These are phyloP conservation scores for Porites lutea DNA, from an alignment of 64 coral and sea anemone species.

Conservation along the genomic window DNA sequence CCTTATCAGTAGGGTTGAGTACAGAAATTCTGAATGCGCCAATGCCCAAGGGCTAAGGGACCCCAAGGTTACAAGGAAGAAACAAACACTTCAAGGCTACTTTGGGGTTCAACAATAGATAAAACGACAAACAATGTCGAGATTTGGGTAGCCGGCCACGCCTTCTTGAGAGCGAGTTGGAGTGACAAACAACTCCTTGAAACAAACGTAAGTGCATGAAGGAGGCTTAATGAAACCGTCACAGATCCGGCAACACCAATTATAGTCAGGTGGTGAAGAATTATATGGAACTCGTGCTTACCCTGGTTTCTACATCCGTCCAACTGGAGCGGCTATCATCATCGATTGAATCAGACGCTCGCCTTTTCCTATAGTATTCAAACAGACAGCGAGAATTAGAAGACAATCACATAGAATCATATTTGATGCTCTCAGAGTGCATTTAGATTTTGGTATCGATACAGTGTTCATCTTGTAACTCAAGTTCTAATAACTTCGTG, in stretches of 20 bases:
- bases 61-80: too few relatives aligned
- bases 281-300: background rate
- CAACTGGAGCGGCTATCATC: conserved; percentile 60
- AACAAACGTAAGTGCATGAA: background rate
- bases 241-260: background rate
- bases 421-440: background rate
- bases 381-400: background rate
- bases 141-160: too few relatives aligned
- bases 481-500: too few relatives aligned
- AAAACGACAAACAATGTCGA: too few relatives aligned
- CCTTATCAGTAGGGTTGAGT: too few relatives aligned
- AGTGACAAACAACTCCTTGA: too few relatives aligned
- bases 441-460: background rate
- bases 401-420: background rate
- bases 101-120: too few relatives aligned
- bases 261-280: background rate
- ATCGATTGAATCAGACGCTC: conserved; percentile 55
- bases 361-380: conserved; percentile 42
- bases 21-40: too few relatives aligned
- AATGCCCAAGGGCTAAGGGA: too few relatives aligned
- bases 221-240: background rate
- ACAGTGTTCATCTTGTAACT: background rate
- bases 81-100: too few relatives aligned
- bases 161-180: too few relatives aligned
- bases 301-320: conserved; percentile 76